Conservation (phyloP, 2,888 invertebrate genomes). For the Catocala fraxini region DNA sequence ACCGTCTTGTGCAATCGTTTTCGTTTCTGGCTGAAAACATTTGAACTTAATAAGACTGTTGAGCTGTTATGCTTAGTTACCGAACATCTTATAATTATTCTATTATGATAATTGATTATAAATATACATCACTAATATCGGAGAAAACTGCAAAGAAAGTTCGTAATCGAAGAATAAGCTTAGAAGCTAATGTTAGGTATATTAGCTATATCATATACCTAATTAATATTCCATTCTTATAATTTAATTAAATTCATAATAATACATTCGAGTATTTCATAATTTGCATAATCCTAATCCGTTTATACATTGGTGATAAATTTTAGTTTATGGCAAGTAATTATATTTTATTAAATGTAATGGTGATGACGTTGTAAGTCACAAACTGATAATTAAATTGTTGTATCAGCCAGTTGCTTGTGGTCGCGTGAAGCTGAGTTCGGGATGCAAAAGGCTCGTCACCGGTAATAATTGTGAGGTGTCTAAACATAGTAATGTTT, state of each 20-base stretch:
- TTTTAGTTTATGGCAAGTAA: too few relatives aligned
- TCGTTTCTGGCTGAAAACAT: slow-evolving; percentile 57
- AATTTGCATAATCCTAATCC: slow-evolving; percentile 26
- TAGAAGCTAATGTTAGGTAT: slow-evolving; percentile 14
- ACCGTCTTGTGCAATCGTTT: slow-evolving; percentile 63
- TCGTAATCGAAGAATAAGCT: slow-evolving; percentile 24
- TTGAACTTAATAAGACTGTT: neutral
- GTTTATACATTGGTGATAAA: neutral
- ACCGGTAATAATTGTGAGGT: too few relatives aligned
- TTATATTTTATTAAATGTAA: too few relatives aligned
- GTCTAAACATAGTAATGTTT: too few relatives aligned
- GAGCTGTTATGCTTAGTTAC: slow-evolving; percentile 13
- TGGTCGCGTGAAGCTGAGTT: too few relatives aligned
- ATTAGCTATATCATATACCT: too few relatives aligned
- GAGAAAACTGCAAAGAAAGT: slow-evolving; percentile 14
- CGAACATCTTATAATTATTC: neutral
- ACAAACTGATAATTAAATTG: too few relatives aligned
- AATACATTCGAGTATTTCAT: slow-evolving; percentile 20
- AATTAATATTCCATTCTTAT: slow-evolving; percentile 8
- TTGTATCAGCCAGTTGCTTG: too few relatives aligned
- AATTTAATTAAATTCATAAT: neutral
- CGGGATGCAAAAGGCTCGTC: too few relatives aligned
- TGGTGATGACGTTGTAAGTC: too few relatives aligned
- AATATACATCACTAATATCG: too few relatives aligned
- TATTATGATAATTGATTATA: too few relatives aligned